phyloP scores from a whole-genome alignment of 1,140 invertebrate genomes.

The Drosophila tani region DNA sequence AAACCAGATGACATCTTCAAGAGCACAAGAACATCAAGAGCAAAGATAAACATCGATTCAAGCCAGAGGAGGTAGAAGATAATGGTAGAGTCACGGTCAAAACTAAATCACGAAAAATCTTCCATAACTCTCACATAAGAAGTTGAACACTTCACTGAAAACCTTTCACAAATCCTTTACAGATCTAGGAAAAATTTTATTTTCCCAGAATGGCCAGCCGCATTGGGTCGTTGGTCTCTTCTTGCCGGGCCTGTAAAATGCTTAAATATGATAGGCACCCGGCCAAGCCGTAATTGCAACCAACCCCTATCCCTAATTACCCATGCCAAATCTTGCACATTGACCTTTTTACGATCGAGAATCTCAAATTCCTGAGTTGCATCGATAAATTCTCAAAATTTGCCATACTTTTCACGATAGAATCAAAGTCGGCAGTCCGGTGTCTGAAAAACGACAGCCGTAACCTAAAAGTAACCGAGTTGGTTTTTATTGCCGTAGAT shows the following conservation, averaged over 20 bases:
- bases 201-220: constrained; percentile 17
- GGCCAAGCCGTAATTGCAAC: not conserved
- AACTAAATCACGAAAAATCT: not conserved
- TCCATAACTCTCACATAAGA: not conserved
- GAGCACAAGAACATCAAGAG: no score
- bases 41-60: not conserved
- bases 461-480: not conserved
- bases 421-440: constrained; percentile 6
- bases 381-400: constrained; percentile 7
- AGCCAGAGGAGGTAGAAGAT: not conserved
- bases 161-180: not conserved
- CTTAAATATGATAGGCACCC: not conserved
- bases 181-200: constrained; percentile 14
- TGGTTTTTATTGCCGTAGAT: constrained; percentile 8
- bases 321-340: not conserved
- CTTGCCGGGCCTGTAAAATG: not conserved
- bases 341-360: not conserved
- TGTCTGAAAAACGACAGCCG: constrained; percentile 7
- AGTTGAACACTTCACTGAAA: not conserved
- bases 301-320: not conserved
- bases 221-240: not conserved
- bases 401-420: constrained; percentile 1
- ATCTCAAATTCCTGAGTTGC: not conserved
- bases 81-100: not conserved
- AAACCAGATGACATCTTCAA: no score